These are phyloP conservation scores for Hemistola chrysoprasaria DNA, from an alignment of 2,888 invertebrate species.

Conservation along the genomic window DNA sequence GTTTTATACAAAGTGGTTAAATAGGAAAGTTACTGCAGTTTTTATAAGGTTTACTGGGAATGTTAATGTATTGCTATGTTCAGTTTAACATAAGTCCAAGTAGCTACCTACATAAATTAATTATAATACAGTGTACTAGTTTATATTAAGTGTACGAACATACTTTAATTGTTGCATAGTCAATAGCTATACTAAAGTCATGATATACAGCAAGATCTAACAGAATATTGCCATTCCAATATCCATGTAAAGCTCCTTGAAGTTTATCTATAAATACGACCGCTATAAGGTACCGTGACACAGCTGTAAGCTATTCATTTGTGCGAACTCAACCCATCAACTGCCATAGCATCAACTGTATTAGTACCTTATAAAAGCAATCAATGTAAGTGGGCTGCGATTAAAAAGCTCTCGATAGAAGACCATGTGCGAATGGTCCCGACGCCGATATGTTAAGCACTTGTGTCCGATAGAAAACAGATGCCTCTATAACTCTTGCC, in stretches of 20 bases:
- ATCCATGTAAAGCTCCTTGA: too few species aligned
- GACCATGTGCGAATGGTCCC: slow-evolving; percentile 60
- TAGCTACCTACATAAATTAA: too few species aligned
- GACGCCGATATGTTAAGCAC: slow-evolving; percentile 45
- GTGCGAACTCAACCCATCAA: slow-evolving; percentile 9
- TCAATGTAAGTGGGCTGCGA: slow-evolving; percentile 54
- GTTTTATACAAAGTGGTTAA: slow-evolving; percentile 11
- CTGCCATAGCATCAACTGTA: slow-evolving; percentile 22
- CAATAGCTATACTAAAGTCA: too few species aligned
- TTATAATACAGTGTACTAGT: too few species aligned
- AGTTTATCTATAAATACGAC: too few species aligned
- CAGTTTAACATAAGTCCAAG: not conserved
- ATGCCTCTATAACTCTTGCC: slow-evolving; percentile 41
- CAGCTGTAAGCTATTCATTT: slow-evolving; percentile 6
- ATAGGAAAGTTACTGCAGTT: slow-evolving; percentile 10
- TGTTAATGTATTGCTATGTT: not conserved
- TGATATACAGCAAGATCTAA: too few species aligned
- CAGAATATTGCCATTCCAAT: too few species aligned
- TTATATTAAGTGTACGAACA: too few species aligned
- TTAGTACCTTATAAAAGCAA: slow-evolving; percentile 31
- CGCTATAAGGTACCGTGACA: not conserved
- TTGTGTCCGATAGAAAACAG: slow-evolving; percentile 58
- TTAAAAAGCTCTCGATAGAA: slow-evolving; percentile 58
- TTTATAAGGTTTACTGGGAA: slow-evolving; percentile 4
- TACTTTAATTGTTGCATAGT: too few species aligned